Evolutionary conservation across 1,140 invertebrate genomes (phyloP), one percentile per base, ranked within the genome.

Genomic region (Camponotus pennsylvanicus): DNA sequence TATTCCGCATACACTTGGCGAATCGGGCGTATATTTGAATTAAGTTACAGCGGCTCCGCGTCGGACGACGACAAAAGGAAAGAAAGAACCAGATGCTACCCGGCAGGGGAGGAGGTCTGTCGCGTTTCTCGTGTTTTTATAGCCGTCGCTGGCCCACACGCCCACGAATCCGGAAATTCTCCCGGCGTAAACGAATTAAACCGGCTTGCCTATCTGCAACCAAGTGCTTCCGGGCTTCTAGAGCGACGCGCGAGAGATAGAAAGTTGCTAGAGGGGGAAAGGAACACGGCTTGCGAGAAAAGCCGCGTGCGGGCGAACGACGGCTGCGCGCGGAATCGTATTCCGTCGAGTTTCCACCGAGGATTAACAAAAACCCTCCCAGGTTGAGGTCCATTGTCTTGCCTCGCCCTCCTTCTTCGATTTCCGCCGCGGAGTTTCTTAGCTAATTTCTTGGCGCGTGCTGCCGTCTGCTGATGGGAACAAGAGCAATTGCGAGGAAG

Each of bases 331-430:
- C 66, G 66, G 37, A 34, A 63, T 59, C 55, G 73, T 79, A 86
- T 90, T 90, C 73, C 82, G 5, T 73, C 32, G 82, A 86, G 71
- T 75, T 88, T 90, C 88, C 73, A 59, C 21, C 52, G 42, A 69
- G 86, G 89, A 90, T 90, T 86, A 90, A 90, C 89, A 90, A 90
- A 90, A 90, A 52, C 89, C 89, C 86, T 88, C 32, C 37, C 79
- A 40, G 59, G 64, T 85, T 61, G 37, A 63, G 69, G 86, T 86
- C 83, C 89, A 90, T 90, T 90, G 89, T 90, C 83, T 84, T 73
- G 78, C 57, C 40, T 63, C 73, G 59, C 73, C 73, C 79, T 71
- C 66, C 52, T 57, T 59, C 37, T 88, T 83, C 77, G 89, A 90
- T 89, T 86, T 73, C 55, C 70, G 63, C 70, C 66, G 59, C 55